These are phyloP conservation scores for Uropetala carovei DNA, from an alignment of 2,888 invertebrate genomes.

Conservation along the genomic window DNA sequence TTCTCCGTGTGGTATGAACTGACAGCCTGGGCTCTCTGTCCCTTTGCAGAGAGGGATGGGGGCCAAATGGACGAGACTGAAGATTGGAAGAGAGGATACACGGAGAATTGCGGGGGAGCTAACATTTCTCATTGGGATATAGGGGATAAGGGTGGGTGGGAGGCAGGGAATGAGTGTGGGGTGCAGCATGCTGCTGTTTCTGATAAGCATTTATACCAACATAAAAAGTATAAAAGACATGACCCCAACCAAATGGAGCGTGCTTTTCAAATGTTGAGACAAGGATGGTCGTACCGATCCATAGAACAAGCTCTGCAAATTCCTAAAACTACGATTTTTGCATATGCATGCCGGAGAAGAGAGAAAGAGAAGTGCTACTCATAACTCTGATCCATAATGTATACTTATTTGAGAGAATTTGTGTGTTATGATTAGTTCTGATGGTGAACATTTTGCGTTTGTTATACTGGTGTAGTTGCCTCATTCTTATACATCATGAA, in stretches of 20 bases:
- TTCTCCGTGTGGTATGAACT: conserved; percentile 52
- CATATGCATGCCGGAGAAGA: conserved; percentile 62
- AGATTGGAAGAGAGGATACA: background rate
- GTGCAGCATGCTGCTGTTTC: background rate
- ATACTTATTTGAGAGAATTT: too few relatives aligned
- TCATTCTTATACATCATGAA: too few relatives aligned
- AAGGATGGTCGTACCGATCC: conserved; percentile 60
- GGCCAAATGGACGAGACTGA: conserved; percentile 38
- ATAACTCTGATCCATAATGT: too few relatives aligned
- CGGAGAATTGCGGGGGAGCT: conserved; percentile 26
- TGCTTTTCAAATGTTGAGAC: conserved; percentile 48
- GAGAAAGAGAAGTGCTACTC: background rate
- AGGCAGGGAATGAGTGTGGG: too few relatives aligned
- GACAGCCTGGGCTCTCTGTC: conserved; percentile 58
- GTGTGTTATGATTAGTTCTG: too few relatives aligned
- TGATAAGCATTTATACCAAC: background rate
- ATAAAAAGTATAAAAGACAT: conserved; percentile 41
- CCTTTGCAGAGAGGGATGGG: conserved; percentile 48
- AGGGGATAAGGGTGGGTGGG: background rate
- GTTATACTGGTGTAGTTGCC: too few relatives aligned
- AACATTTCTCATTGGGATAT: background rate
- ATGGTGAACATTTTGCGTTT: too few relatives aligned
- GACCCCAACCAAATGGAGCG: conserved; percentile 17
- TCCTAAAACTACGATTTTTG: conserved; percentile 65
- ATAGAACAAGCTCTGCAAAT: conserved; percentile 61